A percentile compares a stretch with the other conserved stretches of the same genome.
Evolutionary conservation across 2,888 invertebrate genomes (phyloP).

Genomic region (Acleris sparsana): DNA sequence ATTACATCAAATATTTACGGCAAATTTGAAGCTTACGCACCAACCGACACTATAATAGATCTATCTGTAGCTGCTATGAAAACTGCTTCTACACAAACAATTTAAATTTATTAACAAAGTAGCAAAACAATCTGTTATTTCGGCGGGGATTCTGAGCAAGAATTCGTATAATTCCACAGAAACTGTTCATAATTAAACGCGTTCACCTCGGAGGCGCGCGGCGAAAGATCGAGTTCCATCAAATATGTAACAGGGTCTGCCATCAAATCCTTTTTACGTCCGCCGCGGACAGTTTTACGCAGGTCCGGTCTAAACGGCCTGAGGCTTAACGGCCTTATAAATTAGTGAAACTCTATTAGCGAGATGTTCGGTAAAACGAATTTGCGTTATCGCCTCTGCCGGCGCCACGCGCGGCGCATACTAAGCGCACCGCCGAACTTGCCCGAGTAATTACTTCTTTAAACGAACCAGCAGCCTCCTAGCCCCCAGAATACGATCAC

Average conservation of each 20-base stretch:
- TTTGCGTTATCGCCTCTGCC: constrained; percentile 81
- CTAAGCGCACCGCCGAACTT: constrained; percentile 59
- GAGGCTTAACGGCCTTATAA: constrained; percentile 79
- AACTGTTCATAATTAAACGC: constrained; percentile 70
- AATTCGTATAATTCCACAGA: constrained; percentile 61
- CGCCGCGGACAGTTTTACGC: constrained; percentile 74
- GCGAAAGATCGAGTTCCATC: constrained; percentile 69
- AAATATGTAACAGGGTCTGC: constrained; percentile 75
- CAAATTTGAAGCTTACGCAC: no score
- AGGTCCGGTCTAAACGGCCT: constrained; percentile 53
- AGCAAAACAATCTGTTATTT: constrained; percentile 49
- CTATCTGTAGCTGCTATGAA: constrained; percentile 12
- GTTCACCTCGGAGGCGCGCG: constrained; percentile 58
- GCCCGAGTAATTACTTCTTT: constrained; percentile 80
- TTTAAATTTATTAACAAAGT: constrained; percentile 44
- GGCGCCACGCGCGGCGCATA: constrained; percentile 72
- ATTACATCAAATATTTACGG: no score
- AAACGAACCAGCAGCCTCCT: constrained; percentile 61
- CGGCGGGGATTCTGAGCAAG: constrained; percentile 48
- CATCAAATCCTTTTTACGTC: constrained; percentile 78
- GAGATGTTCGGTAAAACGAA: constrained; percentile 81
- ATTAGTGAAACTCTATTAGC: constrained; percentile 84
- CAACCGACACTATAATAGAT: no score
- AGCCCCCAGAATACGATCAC: constrained; percentile 61
- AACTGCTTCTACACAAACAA: constrained; percentile 28